phyloP scores from a whole-genome alignment of 2,888 invertebrate species.

The Lochmaea capreae region DNA sequence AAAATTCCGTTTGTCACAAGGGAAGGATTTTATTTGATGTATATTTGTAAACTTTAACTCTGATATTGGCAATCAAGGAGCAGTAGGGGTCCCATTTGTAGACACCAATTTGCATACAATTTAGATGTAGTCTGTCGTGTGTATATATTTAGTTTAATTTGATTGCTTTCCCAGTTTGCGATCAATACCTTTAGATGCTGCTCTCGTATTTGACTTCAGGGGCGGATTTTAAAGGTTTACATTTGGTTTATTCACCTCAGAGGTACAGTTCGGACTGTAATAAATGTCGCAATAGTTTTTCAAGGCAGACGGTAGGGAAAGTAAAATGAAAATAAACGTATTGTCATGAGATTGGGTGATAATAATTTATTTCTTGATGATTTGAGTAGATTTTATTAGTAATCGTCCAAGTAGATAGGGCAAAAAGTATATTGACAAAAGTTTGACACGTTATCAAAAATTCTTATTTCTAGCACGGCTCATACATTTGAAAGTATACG shows the following conservation, averaged over 20 bases:
- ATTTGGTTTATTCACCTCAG: not conserved
- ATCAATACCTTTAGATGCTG: constrained; percentile 32
- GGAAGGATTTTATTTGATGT: constrained; percentile 5
- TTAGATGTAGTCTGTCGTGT: constrained; percentile 43
- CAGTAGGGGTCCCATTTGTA: constrained; percentile 48
- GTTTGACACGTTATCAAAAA: too few species aligned
- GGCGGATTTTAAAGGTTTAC: not conserved
- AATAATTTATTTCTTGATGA: too few species aligned
- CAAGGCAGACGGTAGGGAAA: too few species aligned
- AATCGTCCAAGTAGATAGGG: too few species aligned
- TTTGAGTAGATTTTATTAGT: too few species aligned
- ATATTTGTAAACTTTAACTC: constrained; percentile 21
- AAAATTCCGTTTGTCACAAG: not conserved
- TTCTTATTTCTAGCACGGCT: too few species aligned
- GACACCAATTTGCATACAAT: constrained; percentile 54
- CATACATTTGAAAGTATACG: too few species aligned
- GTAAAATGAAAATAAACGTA: too few species aligned
- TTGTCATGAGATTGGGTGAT: too few species aligned
- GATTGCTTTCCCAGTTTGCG: constrained; percentile 29
- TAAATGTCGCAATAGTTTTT: not conserved
- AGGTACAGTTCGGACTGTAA: not conserved
- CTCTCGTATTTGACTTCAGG: constrained; percentile 5
- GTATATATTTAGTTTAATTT: constrained; percentile 33
- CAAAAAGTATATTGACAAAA: too few species aligned
- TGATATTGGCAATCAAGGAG: constrained; percentile 33